These are phyloP conservation scores for Nymphalis urticae DNA, from an alignment of 2,888 invertebrate species.

Conservation along the genomic window DNA sequence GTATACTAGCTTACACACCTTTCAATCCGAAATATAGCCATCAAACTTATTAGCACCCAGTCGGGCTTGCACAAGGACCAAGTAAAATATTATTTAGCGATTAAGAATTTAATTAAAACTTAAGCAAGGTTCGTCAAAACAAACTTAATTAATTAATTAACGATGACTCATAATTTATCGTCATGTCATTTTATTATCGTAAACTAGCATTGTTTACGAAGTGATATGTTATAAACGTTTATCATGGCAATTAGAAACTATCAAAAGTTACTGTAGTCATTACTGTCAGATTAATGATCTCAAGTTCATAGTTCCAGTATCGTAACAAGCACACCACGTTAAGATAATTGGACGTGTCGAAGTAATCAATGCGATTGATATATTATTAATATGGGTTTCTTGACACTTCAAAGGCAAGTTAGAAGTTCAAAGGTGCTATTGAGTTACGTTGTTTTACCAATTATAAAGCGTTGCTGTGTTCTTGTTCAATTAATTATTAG, in stretches of 20 bases:
- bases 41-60: no score
- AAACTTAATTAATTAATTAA: not conserved
- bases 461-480: no score
- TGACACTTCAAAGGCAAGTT: no score
- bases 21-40: no score
- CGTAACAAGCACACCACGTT: not conserved
- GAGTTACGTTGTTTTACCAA: no score
- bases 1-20: no score
- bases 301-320: not conserved
- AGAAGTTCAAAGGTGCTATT: no score
- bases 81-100: no score
- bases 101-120: not conserved
- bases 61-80: no score
- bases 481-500: no score
- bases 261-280: slow-evolving; percentile 3
- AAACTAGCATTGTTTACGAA: not conserved
- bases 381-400: no score
- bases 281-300: not conserved
- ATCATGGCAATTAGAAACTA: not conserved
- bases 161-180: not conserved
- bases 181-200: not conserved
- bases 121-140: not conserved
- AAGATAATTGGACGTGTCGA: not conserved
- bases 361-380: not conserved
- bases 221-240: not conserved